Percentiles rank a stretch among this genome's conserved stretches.
These are phyloP conservation scores for Hemicentrotus pulcherrimus DNA, from an alignment of 35 echinoderm and acorn worm species.

Conservation along the genomic window DNA sequence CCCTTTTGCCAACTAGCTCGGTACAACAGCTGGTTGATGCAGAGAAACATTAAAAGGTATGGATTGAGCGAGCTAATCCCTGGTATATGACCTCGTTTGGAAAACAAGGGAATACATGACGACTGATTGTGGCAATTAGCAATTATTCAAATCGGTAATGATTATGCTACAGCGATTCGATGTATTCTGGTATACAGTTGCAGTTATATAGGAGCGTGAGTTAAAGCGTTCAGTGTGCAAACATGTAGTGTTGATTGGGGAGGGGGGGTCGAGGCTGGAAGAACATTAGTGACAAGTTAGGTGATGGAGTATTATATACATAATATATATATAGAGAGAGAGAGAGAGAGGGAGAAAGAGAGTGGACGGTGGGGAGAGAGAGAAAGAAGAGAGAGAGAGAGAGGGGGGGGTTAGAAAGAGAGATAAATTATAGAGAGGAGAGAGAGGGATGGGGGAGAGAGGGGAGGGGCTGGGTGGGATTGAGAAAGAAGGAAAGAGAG, in stretches of 20 bases:
- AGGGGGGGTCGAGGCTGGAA: background rate
- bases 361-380: background rate
- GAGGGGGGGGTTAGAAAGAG: background rate
- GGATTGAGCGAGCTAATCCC: background rate
- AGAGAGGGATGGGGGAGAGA: background rate
- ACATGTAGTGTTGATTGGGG: too few species aligned
- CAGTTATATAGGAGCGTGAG: too few species aligned
- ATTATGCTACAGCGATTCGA: slow-evolving; percentile 1
- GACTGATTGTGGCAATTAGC: background rate
- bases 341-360: background rate
- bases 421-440: background rate
- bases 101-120: background rate
- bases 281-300: too few species aligned
- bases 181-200: too few species aligned
- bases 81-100: background rate
- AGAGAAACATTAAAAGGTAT: background rate
- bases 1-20: background rate
- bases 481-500: background rate
- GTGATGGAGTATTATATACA: too few species aligned
- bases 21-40: background rate
- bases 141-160: background rate
- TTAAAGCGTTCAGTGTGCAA: too few species aligned
- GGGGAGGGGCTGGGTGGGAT: too few species aligned
- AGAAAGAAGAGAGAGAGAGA: background rate
- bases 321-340: background rate